These are phyloP conservation scores for Okamejei kenojei DNA, from an alignment of 2,797 vertebrate species.

Conservation along the genomic window DNA sequence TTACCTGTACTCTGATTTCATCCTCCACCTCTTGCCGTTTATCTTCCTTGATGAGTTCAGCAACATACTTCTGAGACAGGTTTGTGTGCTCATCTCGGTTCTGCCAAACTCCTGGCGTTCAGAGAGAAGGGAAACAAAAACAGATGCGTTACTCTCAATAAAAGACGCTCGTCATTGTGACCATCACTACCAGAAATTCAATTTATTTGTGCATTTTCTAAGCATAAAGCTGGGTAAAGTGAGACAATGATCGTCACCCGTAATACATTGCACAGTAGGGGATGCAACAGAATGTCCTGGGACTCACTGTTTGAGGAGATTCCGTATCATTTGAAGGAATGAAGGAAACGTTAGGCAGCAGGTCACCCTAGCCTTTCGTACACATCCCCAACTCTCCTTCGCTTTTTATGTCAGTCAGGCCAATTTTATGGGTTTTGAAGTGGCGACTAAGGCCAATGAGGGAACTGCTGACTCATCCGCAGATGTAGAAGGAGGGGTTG, in stretches of 20 bases:
- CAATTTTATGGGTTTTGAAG: too few species aligned
- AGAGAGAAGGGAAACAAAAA: background rate
- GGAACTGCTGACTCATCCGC: too few species aligned
- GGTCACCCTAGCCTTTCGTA: background rate
- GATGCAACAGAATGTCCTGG: background rate
- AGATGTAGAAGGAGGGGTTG: too few species aligned
- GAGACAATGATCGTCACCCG: background rate
- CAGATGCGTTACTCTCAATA: background rate
- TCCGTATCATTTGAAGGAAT: background rate
- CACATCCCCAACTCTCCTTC: too few species aligned
- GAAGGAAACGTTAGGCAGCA: background rate
- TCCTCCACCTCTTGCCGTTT: conserved; percentile 66
- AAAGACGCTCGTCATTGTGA: background rate
- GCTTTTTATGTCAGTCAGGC: too few species aligned
- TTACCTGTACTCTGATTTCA: conserved; percentile 73
- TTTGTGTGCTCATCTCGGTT: conserved; percentile 61
- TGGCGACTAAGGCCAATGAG: too few species aligned
- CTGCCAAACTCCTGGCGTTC: conserved; percentile 63
- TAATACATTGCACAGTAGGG: background rate
- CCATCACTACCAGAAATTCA: background rate
- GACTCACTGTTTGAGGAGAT: background rate
- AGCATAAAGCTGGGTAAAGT: background rate
- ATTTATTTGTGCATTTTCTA: background rate
- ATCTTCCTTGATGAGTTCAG: conserved; percentile 64
- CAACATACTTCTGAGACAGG: conserved; percentile 63